These are phyloP conservation scores for Potamilus streckersoni DNA, from an alignment of 1,140 invertebrate species.

Conservation along the genomic window DNA sequence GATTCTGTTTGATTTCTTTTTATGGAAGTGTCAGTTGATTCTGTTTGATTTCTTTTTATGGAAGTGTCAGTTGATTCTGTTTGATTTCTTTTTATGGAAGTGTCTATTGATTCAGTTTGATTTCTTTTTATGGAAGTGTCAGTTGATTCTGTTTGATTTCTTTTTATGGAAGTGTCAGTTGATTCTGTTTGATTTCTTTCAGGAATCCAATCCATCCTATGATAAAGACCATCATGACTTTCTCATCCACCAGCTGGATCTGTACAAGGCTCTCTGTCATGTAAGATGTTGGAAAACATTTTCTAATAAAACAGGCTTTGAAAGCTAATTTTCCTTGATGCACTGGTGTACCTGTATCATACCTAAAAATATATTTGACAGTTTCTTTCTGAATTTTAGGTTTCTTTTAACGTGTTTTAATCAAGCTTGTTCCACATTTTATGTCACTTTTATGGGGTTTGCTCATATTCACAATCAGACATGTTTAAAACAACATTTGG, in stretches of 20 bases:
- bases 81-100: not conserved
- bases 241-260: slow-evolving; percentile 64
- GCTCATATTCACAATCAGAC: too few species aligned
- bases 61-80: too few species aligned
- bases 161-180: not conserved
- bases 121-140: not conserved
- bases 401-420: too few species aligned
- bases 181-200: slow-evolving; percentile 3
- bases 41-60: not conserved
- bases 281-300: slow-evolving; percentile 37
- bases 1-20: not conserved
- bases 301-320: not conserved
- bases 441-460: too few species aligned
- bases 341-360: too few species aligned
- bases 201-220: slow-evolving; percentile 44
- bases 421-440: too few species aligned
- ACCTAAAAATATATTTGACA: too few species aligned
- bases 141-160: not conserved
- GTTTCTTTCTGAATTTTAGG: too few species aligned
- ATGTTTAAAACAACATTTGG: too few species aligned
- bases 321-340: too few species aligned
- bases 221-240: slow-evolving; percentile 64
- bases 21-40: too few species aligned
- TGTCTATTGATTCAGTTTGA: too few species aligned
- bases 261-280: slow-evolving; percentile 62